Conservation (phyloP, 2,888 invertebrate genomes). For the Eupithecia inturbata region DNA sequence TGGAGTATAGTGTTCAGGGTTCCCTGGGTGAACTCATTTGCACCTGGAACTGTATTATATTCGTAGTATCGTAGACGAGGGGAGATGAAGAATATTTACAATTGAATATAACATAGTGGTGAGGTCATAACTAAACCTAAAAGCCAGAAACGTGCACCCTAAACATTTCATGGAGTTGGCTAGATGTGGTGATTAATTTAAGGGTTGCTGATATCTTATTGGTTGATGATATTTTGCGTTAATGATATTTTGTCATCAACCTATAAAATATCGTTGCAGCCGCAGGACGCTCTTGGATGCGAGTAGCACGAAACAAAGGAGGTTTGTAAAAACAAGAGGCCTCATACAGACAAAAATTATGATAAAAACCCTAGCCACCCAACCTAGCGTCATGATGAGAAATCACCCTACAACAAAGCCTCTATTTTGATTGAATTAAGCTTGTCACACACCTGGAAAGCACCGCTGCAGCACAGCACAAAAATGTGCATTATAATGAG, state of each 20-base stretch:
- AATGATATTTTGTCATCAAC: too few species aligned
- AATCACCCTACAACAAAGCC: not conserved
- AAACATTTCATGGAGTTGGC: not conserved
- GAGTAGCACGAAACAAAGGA: not conserved
- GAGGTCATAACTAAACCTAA: not conserved
- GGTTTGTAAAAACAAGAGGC: too few species aligned
- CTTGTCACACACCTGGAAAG: too few species aligned
- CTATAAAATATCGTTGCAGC: too few species aligned
- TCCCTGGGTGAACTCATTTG: not conserved
- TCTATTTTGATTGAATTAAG: not conserved
- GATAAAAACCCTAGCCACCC: not conserved
- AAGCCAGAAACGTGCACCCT: not conserved
- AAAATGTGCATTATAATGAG: too few species aligned
- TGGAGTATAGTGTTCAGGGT: constrained; percentile 11
- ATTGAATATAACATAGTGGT: not conserved
- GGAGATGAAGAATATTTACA: not conserved
- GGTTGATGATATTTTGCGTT: too few species aligned
- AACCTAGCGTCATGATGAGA: not conserved
- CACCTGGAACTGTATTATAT: constrained; percentile 22
- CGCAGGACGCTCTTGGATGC: not conserved
- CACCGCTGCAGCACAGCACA: too few species aligned
- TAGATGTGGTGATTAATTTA: too few species aligned
- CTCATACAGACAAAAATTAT: not conserved
- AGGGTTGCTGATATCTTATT: not conserved
- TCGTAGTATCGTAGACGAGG: not conserved